These are phyloP conservation scores for Aporrectodea caliginosa DNA, from an alignment of 1,140 invertebrate genomes.

Conservation along the genomic window DNA sequence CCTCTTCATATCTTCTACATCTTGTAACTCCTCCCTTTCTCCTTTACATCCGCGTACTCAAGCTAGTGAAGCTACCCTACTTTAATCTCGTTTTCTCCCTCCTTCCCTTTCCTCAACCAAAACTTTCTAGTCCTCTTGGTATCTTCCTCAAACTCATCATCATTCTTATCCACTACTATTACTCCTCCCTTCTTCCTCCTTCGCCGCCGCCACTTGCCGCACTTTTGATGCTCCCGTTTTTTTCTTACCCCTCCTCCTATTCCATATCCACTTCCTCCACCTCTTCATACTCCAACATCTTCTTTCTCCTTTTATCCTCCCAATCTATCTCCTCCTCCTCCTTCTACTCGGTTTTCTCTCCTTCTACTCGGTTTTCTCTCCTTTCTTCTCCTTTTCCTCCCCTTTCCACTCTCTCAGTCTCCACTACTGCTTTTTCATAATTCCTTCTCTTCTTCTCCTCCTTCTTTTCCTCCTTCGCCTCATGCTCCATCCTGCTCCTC, in stretches of 20 bases:
- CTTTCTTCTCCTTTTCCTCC: background rate
- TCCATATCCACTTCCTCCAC: background rate
- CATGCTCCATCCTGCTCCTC: slow-evolving; percentile 34
- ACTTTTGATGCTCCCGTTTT: background rate
- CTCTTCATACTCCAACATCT: background rate
- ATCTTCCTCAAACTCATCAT: background rate
- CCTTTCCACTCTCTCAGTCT: background rate
- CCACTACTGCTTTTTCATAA: background rate
- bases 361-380: background rate
- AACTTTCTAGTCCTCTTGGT: background rate
- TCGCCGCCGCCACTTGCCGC: background rate
- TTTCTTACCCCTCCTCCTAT: background rate
- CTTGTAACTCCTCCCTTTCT: too few species aligned
- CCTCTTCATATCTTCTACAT: too few species aligned
- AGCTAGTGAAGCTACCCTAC: too few species aligned
- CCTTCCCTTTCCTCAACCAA: background rate
- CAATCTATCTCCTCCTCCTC: background rate
- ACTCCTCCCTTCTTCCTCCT: background rate
- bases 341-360: background rate
- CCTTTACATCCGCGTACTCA: too few species aligned
- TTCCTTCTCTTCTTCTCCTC: background rate
- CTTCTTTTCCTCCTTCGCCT: slow-evolving; percentile 40
- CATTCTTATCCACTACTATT: background rate
- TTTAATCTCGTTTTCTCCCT: background rate
- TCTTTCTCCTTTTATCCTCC: background rate